phyloP scores from a whole-genome alignment of 2,888 invertebrate genomes.

The Caenorhabditis parvicauda region DNA sequence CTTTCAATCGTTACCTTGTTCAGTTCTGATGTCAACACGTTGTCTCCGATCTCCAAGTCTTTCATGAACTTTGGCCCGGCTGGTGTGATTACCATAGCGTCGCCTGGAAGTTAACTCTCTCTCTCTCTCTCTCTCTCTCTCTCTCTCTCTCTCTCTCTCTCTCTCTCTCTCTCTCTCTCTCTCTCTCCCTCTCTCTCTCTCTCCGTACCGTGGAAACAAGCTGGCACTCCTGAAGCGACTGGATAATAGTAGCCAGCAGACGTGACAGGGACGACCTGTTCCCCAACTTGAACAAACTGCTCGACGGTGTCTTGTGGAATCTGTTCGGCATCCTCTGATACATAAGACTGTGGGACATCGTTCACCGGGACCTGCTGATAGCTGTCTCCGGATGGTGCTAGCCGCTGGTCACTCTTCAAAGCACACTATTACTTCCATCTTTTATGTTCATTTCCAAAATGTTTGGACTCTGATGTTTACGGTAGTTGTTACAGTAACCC shows the following conservation, averaged over 20 bases:
- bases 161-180: conserved; percentile 1
- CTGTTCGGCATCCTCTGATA: no score
- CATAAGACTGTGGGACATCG: neutral
- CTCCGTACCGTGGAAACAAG: no score
- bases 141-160: no score
- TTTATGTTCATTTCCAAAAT: no score
- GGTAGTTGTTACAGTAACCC: no score
- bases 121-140: no score
- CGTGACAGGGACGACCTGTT: conserved; percentile 53
- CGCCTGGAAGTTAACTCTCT: no score
- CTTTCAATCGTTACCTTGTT: conserved; percentile 38
- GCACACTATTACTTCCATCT: no score
- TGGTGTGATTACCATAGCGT: conserved; percentile 32
- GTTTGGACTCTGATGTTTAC: no score
- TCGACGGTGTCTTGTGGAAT: conserved; percentile 13
- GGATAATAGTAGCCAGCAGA: conserved; percentile 57
- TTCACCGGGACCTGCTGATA: neutral
- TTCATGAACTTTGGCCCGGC: conserved; percentile 39
- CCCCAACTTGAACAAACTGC: conserved; percentile 47
- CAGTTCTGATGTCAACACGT: conserved; percentile 39
- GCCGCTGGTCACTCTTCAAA: conserved; percentile 16
- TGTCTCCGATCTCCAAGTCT: conserved; percentile 43
- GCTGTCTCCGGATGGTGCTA: conserved; percentile 7
- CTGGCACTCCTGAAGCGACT: conserved; percentile 49
- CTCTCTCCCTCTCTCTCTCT: no score